Base-by-base conservation (phyloP, 2,888 invertebrate species). In the Uropetala carovei region DNA sequence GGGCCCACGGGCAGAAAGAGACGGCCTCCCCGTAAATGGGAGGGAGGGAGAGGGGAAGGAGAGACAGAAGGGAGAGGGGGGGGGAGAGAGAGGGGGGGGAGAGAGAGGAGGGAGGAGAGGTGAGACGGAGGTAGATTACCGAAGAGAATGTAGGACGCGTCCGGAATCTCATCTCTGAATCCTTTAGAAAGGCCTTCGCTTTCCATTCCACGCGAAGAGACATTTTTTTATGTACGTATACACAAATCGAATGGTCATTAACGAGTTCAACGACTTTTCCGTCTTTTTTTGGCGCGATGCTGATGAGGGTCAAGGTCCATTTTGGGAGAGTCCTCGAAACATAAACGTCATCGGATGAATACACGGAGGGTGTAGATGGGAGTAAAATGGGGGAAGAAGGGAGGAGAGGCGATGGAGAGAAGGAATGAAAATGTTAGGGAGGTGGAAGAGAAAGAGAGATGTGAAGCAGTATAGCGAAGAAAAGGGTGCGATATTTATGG, bases 231-330 rank as follows among this genome's bases (percentile, higher is more conserved):
- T 27, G 13, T 83, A 16, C n/a, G 3, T 18, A 43, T 14, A 11
- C 0, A 64, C n/a, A 64, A 0, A 43, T 83, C 43, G 83, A 30
- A 14, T 60, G 60, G 60, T 64, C 59, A 30, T 86, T 27, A n/a
- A 43, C 64, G 64, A 30, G 89, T 89, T 89, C 64, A 43, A 43
- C 56, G 89, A 43, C 89, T 89, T 22, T n/a, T 57, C 83, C n/a
- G 56, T 13, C 75, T 75, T 75, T 75, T 89, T 89, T 89, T 64
- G 64, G 60, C 60, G 30, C 60, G 30, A 60, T 16, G 64, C 83
- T 16, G 14, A 89, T 89, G 89, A 89, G 89, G 89, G 89, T 89
- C 89, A 89, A 89, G 89, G 89, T 89, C 64, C 58, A 27, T 27
- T 27, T 11, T 13, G 27, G 68, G 22, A 68, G 18, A n/a, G 27